These are phyloP conservation scores for Vulpes lagopus DNA, from an alignment of 2,113 vertebrate species.

Conservation along the genomic window DNA sequence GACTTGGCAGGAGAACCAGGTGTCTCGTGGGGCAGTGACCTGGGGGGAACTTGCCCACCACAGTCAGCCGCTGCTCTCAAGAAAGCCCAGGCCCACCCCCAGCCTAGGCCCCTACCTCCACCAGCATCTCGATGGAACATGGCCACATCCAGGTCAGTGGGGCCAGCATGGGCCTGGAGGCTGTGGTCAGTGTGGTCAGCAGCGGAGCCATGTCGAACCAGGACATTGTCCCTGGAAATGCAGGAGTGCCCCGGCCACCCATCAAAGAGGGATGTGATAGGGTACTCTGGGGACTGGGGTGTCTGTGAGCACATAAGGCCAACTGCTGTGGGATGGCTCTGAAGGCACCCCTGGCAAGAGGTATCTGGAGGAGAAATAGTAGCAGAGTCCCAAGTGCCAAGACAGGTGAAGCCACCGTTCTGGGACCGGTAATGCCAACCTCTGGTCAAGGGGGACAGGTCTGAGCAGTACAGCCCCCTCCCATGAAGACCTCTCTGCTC, in stretches of 20 bases:
- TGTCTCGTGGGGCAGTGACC: background rate
- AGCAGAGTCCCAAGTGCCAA: background rate
- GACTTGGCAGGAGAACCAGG: background rate
- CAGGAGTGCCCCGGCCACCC: background rate
- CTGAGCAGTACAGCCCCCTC: background rate
- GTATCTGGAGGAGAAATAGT: background rate
- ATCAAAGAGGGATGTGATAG: background rate
- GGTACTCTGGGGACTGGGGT: background rate
- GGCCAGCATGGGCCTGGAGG: conserved; percentile 92
- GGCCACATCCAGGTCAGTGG: conserved; percentile 97
- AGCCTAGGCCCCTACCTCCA: conserved; percentile 88
- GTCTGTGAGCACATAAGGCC: background rate
- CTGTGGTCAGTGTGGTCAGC: conserved; percentile 94
- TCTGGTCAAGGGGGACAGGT: too few relatives aligned
- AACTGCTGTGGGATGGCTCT: background rate
- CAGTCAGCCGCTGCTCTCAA: background rate
- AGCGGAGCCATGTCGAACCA: conserved; percentile 91
- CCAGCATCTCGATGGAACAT: conserved; percentile 97
- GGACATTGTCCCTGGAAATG: conserved; percentile 93
- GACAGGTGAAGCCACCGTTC: background rate
- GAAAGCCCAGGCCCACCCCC: conserved; percentile 36
- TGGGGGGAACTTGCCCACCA: background rate
- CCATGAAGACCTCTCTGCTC: background rate
- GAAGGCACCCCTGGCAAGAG: background rate
- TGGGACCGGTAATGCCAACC: background rate